These are phyloP conservation scores for Calosoma granatense DNA, from an alignment of 1,140 invertebrate genomes.

Conservation along the genomic window DNA sequence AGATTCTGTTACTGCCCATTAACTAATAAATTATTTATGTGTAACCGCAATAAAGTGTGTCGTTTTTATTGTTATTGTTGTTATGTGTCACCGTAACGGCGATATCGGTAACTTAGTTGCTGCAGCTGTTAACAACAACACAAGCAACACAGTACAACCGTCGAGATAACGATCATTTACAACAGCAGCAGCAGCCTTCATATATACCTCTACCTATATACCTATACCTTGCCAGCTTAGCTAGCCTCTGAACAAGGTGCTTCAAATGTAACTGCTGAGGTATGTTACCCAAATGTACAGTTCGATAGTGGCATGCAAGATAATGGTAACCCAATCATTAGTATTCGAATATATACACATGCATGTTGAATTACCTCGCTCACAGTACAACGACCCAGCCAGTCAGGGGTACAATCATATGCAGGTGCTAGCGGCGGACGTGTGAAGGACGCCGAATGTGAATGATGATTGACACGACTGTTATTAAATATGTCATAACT, in stretches of 20 bases:
- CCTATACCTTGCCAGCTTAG: too few species aligned
- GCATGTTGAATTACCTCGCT: background rate
- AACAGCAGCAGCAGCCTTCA: too few species aligned
- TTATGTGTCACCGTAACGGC: slow-evolving; percentile 2
- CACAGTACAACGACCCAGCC: too few species aligned
- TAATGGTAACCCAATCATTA: slow-evolving; percentile 12
- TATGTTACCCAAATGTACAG: too few species aligned
- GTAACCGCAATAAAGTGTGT: slow-evolving; percentile 6
- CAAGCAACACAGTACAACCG: too few species aligned
- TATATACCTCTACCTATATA: too few species aligned
- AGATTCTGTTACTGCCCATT: slow-evolving; percentile 12
- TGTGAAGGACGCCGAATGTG: background rate
- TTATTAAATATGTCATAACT: slow-evolving; percentile 9
- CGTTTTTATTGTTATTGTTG: slow-evolving; percentile 5
- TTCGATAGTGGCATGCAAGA: too few species aligned
- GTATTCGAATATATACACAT: slow-evolving; percentile 9
- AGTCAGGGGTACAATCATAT: too few species aligned
- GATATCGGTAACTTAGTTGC: slow-evolving; percentile 13
- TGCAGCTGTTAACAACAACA: slow-evolving; percentile 7
- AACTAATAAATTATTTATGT: slow-evolving; percentile 9
- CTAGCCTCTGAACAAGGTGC: too few species aligned
- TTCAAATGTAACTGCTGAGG: too few species aligned
- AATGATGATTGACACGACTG: slow-evolving; percentile 1
- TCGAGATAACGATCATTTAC: background rate
- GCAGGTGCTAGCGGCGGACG: background rate